Conservation (phyloP, 2,888 invertebrate genomes). For the Protophormia terraenovae region DNA sequence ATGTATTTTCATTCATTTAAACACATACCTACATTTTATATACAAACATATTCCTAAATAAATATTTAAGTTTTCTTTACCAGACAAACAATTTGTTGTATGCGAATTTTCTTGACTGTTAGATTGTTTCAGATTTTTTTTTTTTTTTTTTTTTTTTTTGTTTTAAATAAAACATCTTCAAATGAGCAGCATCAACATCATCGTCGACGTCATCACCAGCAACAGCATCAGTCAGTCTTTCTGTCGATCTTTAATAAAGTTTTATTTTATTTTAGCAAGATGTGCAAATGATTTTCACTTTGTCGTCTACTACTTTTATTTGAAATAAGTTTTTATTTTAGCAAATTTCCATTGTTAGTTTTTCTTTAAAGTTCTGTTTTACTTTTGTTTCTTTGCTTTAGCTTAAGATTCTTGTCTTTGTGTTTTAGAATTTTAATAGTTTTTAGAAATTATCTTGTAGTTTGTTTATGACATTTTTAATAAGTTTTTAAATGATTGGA, state of each 20-base stretch:
- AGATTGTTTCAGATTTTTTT: too few species aligned
- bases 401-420: neutral
- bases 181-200: slow-evolving; percentile 31
- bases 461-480: slow-evolving; percentile 58
- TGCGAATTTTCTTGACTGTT: slow-evolving; percentile 21
- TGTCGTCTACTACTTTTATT: slow-evolving; percentile 27
- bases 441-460: neutral
- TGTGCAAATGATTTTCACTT: slow-evolving; percentile 48
- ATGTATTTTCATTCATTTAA: neutral
- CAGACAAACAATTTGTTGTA: slow-evolving; percentile 52
- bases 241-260: slow-evolving; percentile 17
- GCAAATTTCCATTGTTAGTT: slow-evolving; percentile 2
- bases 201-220: neutral
- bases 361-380: neutral
- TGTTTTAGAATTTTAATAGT: neutral
- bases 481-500: slow-evolving; percentile 27
- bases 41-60: slow-evolving; percentile 40
- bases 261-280: slow-evolving; percentile 7
- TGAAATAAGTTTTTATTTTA: neutral
- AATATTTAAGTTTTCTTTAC: slow-evolving; percentile 64
- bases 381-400: neutral
- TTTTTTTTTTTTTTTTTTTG: too few species aligned
- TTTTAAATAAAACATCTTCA: slow-evolving; percentile 42
- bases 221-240: slow-evolving; percentile 12
- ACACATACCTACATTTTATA: neutral